These are phyloP conservation scores for Heliothis subflexa DNA, from an alignment of 1,140 invertebrate genomes.

Conservation along the genomic window DNA sequence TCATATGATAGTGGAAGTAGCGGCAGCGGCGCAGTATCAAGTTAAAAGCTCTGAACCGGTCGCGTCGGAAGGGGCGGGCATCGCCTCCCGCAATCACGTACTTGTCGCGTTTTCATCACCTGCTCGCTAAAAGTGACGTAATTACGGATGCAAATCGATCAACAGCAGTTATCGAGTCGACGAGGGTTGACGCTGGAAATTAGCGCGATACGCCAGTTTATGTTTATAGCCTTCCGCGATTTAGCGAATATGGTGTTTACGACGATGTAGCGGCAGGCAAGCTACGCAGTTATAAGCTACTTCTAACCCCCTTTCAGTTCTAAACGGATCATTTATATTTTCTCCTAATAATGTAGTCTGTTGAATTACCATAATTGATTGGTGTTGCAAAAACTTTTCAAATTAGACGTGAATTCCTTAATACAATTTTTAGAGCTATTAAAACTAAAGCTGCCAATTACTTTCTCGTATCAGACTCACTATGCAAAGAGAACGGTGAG, in stretches of 20 bases:
- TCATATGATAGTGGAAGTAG: constrained; percentile 42
- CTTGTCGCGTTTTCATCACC: constrained; percentile 84
- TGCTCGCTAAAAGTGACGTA: constrained; percentile 82
- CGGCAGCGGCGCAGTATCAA: constrained; percentile 51
- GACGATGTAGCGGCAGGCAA: constrained; percentile 28
- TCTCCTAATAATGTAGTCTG: constrained; percentile 6
- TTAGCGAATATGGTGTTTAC: constrained; percentile 74
- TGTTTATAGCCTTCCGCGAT: constrained; percentile 77
- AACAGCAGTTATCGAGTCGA: constrained; percentile 77
- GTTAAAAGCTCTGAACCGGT: constrained; percentile 74
- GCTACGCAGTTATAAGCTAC: constrained; percentile 21
- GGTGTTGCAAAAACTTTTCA: background rate
- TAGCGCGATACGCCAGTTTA: constrained; percentile 76
- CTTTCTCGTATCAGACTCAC: background rate
- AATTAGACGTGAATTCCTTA: too few relatives aligned
- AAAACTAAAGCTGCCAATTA: background rate
- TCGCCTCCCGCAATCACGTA: constrained; percentile 75
- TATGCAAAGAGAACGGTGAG: constrained; percentile 41
- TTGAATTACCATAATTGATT: background rate
- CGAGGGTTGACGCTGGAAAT: constrained; percentile 79
- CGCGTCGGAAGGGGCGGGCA: constrained; percentile 71
- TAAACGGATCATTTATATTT: constrained; percentile 19
- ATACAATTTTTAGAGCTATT: background rate
- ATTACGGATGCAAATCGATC: constrained; percentile 85
- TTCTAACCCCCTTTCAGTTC: constrained; percentile 6